Evolutionary conservation across 2,888 invertebrate species (phyloP).

Genomic region (Cinara cedri): DNA sequence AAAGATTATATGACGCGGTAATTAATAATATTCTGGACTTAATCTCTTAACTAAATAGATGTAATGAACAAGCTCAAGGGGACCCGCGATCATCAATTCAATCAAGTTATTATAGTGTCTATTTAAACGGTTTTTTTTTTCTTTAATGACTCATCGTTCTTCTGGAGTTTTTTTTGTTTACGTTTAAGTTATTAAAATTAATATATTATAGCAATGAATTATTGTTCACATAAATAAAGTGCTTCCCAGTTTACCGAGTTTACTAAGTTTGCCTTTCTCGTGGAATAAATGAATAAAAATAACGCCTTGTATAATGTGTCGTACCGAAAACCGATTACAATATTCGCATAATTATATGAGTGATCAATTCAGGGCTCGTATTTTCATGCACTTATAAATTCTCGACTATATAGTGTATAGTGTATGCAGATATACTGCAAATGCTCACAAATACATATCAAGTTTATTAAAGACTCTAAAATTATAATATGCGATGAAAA

Average conservation of each 20-base stretch:
- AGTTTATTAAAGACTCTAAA: too few species aligned
- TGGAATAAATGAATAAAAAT: neutral
- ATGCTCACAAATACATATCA: too few species aligned
- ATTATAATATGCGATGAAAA: too few species aligned
- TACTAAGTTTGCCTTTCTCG: neutral
- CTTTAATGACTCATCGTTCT: too few species aligned
- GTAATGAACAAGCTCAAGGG: constrained; percentile 4
- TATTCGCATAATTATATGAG: too few species aligned
- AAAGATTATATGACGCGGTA: neutral
- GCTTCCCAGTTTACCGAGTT: neutral
- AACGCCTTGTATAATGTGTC: too few species aligned
- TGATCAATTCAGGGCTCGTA: too few species aligned
- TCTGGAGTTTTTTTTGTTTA: neutral
- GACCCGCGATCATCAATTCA: neutral
- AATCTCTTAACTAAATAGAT: neutral
- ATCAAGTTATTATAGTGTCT: neutral
- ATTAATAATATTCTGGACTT: constrained; percentile 13
- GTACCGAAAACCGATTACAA: too few species aligned
- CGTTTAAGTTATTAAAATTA: neutral
- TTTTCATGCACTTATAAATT: too few species aligned
- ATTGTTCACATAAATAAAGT: neutral
- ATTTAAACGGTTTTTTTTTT: neutral
- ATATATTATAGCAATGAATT: neutral
- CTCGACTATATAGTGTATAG: too few species aligned
- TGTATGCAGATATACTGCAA: too few species aligned